phyloP scores from a whole-genome alignment of 2,888 invertebrate genomes.

The Synanthedon tipuliformis region DNA sequence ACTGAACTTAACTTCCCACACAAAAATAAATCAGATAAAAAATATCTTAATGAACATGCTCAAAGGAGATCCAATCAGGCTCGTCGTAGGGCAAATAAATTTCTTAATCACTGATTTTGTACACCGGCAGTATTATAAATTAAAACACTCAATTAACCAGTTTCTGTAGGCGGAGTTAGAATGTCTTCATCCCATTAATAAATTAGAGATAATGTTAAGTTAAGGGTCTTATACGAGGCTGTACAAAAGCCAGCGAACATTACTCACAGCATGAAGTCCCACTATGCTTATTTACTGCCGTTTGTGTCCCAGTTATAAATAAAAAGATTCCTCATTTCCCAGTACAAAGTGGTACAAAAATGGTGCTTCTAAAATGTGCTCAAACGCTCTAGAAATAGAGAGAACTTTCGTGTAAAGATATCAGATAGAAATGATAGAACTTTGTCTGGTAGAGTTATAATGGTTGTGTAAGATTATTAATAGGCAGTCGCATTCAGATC shows the following conservation, averaged over 20 bases:
- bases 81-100: slow-evolving; percentile 29
- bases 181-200: slow-evolving; percentile 56
- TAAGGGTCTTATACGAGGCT: slow-evolving; percentile 25
- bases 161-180: slow-evolving; percentile 39
- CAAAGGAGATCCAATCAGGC: slow-evolving; percentile 12
- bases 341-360: slow-evolving; percentile 15
- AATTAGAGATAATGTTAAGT: slow-evolving; percentile 53
- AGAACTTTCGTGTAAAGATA: background rate
- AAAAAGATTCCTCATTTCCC: slow-evolving; percentile 42
- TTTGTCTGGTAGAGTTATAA: slow-evolving; percentile 15
- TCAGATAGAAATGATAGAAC: background rate
- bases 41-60: slow-evolving; percentile 21
- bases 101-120: slow-evolving; percentile 31
- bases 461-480: slow-evolving; percentile 20
- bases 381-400: background rate
- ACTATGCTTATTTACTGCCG: slow-evolving; percentile 44
- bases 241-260: slow-evolving; percentile 37
- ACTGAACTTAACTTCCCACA: background rate
- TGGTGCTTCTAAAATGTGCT: background rate
- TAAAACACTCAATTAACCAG: slow-evolving; percentile 41
- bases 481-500: slow-evolving; percentile 19
- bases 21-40: background rate
- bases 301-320: slow-evolving; percentile 39
- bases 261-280: slow-evolving; percentile 58
- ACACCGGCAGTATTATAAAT: slow-evolving; percentile 24